These are phyloP conservation scores for Plemyria rubiginata DNA, from an alignment of 2,888 invertebrate genomes.

Conservation along the genomic window DNA sequence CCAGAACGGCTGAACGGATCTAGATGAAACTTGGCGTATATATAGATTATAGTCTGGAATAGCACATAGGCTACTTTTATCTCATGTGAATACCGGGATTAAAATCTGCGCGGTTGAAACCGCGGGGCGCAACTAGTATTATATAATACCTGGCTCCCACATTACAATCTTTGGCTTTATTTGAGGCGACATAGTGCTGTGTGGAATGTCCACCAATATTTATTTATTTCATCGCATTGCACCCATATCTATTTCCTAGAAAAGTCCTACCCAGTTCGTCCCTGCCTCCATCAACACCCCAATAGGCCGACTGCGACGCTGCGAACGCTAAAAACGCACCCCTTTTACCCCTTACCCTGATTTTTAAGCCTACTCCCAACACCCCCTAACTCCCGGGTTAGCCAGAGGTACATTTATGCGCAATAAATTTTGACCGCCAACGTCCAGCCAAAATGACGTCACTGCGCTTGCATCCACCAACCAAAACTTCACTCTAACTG, in stretches of 20 bases:
- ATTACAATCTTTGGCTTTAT: too few species aligned
- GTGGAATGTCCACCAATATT: too few species aligned
- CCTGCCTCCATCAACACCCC: constrained; percentile 80
- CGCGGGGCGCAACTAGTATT: too few species aligned
- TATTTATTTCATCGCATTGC: background rate
- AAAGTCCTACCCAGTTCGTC: constrained; percentile 49
- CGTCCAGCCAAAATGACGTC: constrained; percentile 70
- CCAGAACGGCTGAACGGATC: too few species aligned
- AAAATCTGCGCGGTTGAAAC: too few species aligned
- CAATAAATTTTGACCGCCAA: constrained; percentile 83
- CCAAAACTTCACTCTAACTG: constrained; percentile 53
- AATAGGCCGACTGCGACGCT: constrained; percentile 75
- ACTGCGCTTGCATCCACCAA: constrained; percentile 47
- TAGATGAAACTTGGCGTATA: too few species aligned
- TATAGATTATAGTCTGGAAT: too few species aligned
- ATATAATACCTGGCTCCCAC: too few species aligned
- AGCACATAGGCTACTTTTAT: too few species aligned
- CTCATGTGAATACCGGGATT: too few species aligned
- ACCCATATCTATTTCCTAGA: background rate
- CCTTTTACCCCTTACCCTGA: constrained; percentile 76
- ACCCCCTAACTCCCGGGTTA: constrained; percentile 83
- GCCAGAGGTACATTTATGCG: constrained; percentile 84
- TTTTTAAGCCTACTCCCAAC: constrained; percentile 83
- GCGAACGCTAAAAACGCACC: constrained; percentile 83
- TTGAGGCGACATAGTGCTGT: too few species aligned